Base-by-base conservation (phyloP, 2,797 vertebrate species). In the Emydoidea blandingii region DNA sequence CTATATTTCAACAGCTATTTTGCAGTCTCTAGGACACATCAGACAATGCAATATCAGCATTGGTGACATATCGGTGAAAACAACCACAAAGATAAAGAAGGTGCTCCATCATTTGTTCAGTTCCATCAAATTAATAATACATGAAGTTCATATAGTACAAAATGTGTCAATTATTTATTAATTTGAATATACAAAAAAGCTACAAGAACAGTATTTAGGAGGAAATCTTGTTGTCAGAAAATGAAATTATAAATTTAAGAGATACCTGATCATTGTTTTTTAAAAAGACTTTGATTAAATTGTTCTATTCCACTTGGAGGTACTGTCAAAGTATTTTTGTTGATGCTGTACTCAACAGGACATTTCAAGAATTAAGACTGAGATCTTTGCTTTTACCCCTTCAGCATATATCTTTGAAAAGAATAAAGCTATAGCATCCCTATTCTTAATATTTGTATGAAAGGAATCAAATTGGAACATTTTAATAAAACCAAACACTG, bases 81-180 rank as follows among this genome's bases (percentile, higher is more conserved):
- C 95, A 96, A 97, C 95, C 96, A 85, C 96, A 95, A 93, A 96
- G 96, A 96, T 97, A 95, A 97, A 97, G 96, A 97, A 95, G 95
- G 95, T 94, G 93, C 95, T 96, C 95, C 95, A 97, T 97, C 96
- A 97, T 97, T 94, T 97, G 94, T 96, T 97, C 95, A 96, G 97
- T 97, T 97, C 96, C 96, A 97, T 97, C 96, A 97, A 96, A 97
- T 97, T 97, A 97, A 97, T 97, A 97, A 97, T 96, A 96, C 95
- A 96, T 97, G 96, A 97, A 95, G 92, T 96, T 97, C 96, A 91
- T 96, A 88, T 95, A 95, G 91, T 96, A 97, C 96, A 96, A 97
- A 97, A 96, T 97, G 68, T 41, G 95, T 96, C 94, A 97, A 95
- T 97, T 97, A 97, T 97, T 97, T 97, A 97, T 96, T 96, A 96